phyloP scores from a whole-genome alignment of 2,113 vertebrate genomes.

The Calyptomena viridis region DNA sequence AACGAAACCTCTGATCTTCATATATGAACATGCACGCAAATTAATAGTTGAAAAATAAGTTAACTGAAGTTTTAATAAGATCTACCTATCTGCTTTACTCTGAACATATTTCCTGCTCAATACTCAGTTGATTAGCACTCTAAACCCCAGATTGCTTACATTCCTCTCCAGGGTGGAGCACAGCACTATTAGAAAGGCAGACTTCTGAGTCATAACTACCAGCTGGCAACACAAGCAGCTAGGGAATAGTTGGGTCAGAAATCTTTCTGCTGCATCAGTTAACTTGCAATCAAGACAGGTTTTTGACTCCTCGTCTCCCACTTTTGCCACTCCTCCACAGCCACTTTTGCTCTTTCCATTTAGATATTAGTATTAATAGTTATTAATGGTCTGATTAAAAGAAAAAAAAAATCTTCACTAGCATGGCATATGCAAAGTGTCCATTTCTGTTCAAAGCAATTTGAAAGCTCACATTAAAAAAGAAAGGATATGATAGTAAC shows the following conservation, averaged over 20 bases:
- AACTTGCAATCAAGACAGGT: not conserved
- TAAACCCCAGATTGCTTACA: not conserved
- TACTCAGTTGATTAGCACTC: not conserved
- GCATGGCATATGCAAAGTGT: not conserved
- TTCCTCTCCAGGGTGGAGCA: constrained; percentile 41
- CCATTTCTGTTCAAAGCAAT: not conserved
- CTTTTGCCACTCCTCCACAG: not conserved
- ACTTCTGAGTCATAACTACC: constrained; percentile 17
- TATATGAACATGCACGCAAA: not conserved
- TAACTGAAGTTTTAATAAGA: not conserved
- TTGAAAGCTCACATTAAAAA: not conserved
- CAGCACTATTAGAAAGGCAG: not conserved
- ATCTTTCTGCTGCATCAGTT: not conserved
- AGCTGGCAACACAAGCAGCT: not conserved
- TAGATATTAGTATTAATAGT: not conserved
- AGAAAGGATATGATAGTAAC: not conserved
- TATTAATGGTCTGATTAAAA: not conserved
- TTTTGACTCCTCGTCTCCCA: not conserved
- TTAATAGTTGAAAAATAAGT: not conserved
- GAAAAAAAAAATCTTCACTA: not conserved
- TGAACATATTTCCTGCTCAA: not conserved
- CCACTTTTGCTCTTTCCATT: not conserved
- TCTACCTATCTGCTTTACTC: not conserved
- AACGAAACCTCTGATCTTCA: not conserved
- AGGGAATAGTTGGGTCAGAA: not conserved